Conservation (phyloP, 2,797 vertebrate species). For the Anisognathus igniventris region DNA sequence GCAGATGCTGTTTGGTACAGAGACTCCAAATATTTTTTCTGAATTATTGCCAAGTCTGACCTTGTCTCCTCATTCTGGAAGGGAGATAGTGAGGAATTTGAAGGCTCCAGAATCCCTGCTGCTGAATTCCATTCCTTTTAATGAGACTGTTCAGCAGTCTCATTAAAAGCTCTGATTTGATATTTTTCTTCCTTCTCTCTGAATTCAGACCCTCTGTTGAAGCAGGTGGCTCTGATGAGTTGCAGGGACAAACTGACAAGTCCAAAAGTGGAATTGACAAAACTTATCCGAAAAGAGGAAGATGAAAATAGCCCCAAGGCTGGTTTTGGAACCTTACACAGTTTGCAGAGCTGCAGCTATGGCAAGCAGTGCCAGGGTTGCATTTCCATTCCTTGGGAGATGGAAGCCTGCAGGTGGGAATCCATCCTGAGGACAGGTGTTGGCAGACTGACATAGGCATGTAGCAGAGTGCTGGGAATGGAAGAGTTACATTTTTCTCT, state of each 20-base stretch:
- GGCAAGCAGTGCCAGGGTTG: not conserved
- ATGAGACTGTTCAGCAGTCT: not conserved
- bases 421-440: not conserved
- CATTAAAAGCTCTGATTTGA: not conserved
- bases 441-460: not conserved
- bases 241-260: not conserved
- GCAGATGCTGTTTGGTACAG: conserved; percentile 35
- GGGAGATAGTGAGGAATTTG: not conserved
- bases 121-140: not conserved
- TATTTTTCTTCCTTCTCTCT: not conserved
- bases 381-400: not conserved
- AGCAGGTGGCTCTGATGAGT: not conserved
- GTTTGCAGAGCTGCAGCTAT: not conserved
- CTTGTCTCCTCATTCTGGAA: conserved; percentile 41
- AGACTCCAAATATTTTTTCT: conserved; percentile 51
- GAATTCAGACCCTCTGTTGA: not conserved
- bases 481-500: not conserved
- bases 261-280: not conserved
- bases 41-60: conserved; percentile 42
- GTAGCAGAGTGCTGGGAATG: not conserved
- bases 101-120: not conserved
- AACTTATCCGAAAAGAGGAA: not conserved
- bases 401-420: not conserved
- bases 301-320: not conserved
- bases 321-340: not conserved